Percentiles rank a stretch among this genome's conserved stretches.
Evolutionary conservation across 37 sponge, comb jelly and placozoan species (phyloP).

Genomic region (Theonella swinhoei): DNA sequence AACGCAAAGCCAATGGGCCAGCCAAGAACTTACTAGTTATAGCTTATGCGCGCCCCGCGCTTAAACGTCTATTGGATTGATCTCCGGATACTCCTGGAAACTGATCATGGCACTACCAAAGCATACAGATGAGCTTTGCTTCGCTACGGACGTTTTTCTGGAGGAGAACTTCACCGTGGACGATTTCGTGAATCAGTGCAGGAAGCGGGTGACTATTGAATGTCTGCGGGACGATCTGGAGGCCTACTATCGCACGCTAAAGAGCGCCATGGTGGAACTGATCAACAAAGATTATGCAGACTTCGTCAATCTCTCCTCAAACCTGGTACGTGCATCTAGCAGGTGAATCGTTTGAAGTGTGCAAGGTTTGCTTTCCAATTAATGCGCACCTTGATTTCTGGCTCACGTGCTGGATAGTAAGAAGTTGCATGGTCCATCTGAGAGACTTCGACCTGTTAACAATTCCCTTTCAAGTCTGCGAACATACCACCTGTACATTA

Average conservation of each 20-base stretch:
- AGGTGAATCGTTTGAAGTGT: background rate
- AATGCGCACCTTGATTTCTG: background rate
- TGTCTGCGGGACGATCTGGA: conserved; percentile 87
- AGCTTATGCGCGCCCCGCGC: too few species aligned
- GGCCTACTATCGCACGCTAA: conserved; percentile 83
- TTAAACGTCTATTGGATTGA: too few species aligned
- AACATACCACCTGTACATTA: too few species aligned
- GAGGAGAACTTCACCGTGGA: conserved; percentile 86
- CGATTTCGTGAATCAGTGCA: conserved; percentile 79
- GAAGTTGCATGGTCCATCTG: too few species aligned
- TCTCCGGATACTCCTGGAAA: too few species aligned
- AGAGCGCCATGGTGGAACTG: conserved; percentile 93
- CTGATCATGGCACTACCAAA: conserved; percentile 26
- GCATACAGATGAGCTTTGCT: conserved; percentile 61
- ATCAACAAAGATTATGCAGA: conserved; percentile 98
- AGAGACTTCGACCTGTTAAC: too few species aligned
- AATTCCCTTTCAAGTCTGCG: too few species aligned
- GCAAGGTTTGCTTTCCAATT: background rate
- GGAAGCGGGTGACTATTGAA: conserved; percentile 83
- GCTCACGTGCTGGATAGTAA: background rate
- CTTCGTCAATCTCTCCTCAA: conserved; percentile 90
- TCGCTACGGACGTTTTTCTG: conserved; percentile 63
- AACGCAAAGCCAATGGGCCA: too few species aligned
- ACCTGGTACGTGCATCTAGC: conserved; percentile 56
- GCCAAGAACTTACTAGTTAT: too few species aligned